Base-by-base conservation (phyloP, 2,113 vertebrate genomes). In the Nesoenas mayeri region DNA sequence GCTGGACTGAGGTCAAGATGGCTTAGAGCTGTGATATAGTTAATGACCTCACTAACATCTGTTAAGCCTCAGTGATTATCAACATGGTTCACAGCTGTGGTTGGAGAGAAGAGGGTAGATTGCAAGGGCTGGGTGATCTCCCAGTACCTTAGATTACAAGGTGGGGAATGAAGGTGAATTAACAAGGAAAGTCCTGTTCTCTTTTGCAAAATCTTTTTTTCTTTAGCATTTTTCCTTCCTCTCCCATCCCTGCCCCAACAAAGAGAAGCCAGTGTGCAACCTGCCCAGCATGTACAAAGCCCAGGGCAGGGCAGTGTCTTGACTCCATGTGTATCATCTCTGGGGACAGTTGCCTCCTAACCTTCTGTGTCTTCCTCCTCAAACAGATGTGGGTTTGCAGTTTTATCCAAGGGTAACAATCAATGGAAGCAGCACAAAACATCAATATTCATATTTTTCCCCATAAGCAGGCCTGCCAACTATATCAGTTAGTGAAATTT, bases 251-350 rank as follows among this genome's bases (percentile, higher is more conserved):
- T 64, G 11, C 21, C 62, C 8, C 26, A 56, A 0, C 44, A 36
- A 21, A 14, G 6, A 54, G 36, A 75, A 79, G 25, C 6, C 15
- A 19, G 44, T 47, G 44, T 47, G 44, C 18, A 47, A 48, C 8
- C 31, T 29, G 53, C 11, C 34, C 42, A 67, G 38, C 12, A 6
- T 6, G 26, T 31, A 17, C 5, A 4, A 74, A 66, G 24, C 29
- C 51, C 22, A 1, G 7, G 31, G 28, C 22, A 1, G 7, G n/a
- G 28, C 58, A 64, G 20, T 8, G 31, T 34, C 36, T 40, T 58
- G 50, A 5, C 34, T 2, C 2, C 0, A 0, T 1, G 11, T 26
- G 29, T 44, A 2, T 51, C 44, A 51, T 21, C 53, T 32, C 3
- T 42, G 32, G 3, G 2, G 24, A 28, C 22, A 20, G 9, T 15